A percentile compares a stretch with the other conserved stretches of the same genome.
Evolutionary conservation across 2,113 vertebrate species (phyloP).

Genomic region (Cephalopholis sonnerati): DNA sequence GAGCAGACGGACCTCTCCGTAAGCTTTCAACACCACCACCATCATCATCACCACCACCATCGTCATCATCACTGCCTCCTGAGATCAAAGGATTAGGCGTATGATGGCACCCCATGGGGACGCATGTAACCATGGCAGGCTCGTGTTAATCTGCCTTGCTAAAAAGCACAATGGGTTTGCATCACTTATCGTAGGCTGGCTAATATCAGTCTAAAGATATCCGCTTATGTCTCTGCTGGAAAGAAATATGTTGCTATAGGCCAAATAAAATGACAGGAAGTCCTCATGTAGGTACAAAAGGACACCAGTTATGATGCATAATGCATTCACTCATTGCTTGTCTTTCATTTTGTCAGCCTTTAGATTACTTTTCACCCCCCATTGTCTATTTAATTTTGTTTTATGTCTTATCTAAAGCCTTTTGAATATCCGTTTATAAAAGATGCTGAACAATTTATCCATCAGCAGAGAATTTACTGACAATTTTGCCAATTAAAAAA

Average conservation of each 20-base stretch:
- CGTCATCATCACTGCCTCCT: constrained; percentile 25
- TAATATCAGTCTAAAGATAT: constrained; percentile 59
- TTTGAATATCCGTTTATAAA: background rate
- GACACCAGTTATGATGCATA: background rate
- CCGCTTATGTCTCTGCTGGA: constrained; percentile 54
- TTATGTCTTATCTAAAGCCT: background rate
- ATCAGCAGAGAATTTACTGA: background rate
- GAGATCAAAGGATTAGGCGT: constrained; percentile 66
- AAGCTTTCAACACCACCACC: constrained; percentile 32
- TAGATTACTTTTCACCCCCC: background rate
- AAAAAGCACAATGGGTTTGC: constrained; percentile 62
- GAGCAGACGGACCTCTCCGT: constrained; percentile 20
- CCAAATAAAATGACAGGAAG: background rate
- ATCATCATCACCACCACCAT: background rate
- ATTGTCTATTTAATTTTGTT: background rate
- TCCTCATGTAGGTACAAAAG: background rate
- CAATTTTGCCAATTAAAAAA: background rate
- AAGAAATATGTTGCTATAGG: constrained; percentile 15
- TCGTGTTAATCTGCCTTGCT: constrained; percentile 61
- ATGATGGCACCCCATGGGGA: constrained; percentile 53
- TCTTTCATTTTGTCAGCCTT: background rate
- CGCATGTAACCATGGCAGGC: constrained; percentile 30
- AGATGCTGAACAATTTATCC: background rate
- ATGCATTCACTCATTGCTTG: background rate
- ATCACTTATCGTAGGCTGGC: constrained; percentile 25